phyloP scores from a whole-genome alignment of 1,140 invertebrate species.

The Sogatella furcifera region DNA sequence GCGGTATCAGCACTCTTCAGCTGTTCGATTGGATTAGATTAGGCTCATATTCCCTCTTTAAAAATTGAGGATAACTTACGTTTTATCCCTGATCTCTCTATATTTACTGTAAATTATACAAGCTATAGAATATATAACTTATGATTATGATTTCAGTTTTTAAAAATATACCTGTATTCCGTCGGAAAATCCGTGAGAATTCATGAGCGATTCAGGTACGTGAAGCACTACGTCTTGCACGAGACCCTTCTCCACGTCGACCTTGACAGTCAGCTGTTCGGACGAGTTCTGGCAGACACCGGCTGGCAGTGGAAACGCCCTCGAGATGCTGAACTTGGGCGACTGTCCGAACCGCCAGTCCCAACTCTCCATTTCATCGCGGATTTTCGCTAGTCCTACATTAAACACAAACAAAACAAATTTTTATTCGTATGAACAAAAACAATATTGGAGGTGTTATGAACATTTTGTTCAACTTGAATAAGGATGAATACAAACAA shows the following conservation, averaged over 20 bases:
- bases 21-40: no score
- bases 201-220: constrained; percentile 19
- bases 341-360: constrained; percentile 83
- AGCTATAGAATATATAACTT: no score
- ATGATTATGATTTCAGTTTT: no score
- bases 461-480: no score
- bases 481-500: no score
- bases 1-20: no score
- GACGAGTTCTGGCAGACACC: not conserved
- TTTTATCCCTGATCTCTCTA: no score
- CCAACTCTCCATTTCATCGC: constrained; percentile 61
- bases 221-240: constrained; percentile 22
- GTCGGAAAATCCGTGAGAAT: constrained; percentile 11
- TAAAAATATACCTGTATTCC: constrained; percentile 13
- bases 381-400: constrained; percentile 52
- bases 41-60: no score
- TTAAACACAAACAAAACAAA: constrained; percentile 16
- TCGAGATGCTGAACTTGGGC: constrained; percentile 61
- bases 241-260: constrained; percentile 22
- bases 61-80: no score
- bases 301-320: constrained; percentile 19
- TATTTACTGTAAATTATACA: no score
- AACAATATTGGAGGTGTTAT: no score
- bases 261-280: constrained; percentile 13
- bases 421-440: no score